Evolutionary conservation across 2,888 invertebrate genomes (phyloP).

Genomic region (Rhagonycha fulva): DNA sequence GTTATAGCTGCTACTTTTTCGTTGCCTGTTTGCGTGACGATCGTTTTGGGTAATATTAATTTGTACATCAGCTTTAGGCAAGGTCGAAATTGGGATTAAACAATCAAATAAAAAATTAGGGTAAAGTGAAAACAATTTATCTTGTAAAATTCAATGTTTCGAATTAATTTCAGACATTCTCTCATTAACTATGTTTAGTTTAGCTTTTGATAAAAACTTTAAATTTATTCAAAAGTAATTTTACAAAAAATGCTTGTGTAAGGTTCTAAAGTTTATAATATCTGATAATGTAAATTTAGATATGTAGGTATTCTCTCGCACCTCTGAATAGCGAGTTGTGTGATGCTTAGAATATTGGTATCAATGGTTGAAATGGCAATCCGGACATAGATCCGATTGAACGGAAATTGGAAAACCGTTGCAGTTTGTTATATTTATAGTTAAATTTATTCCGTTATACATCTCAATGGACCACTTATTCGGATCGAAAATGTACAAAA

Average conservation of each 20-base stretch:
- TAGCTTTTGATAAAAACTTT: not conserved
- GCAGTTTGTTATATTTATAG: conserved; percentile 41
- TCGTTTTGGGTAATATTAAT: conserved; percentile 38
- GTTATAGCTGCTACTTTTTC: conserved; percentile 41
- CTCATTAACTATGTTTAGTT: not conserved
- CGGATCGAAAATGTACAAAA: conserved; percentile 38
- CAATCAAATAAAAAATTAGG: conserved; percentile 30
- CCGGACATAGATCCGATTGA: conserved; percentile 39
- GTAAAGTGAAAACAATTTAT: conserved; percentile 28
- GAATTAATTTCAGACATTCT: not conserved
- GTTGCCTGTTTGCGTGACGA: conserved; percentile 48
- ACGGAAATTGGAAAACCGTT: conserved; percentile 41
- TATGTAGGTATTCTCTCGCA: conserved; percentile 33
- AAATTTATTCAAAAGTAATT: not conserved
- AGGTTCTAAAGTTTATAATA: not conserved
- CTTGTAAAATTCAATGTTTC: conserved; percentile 1
- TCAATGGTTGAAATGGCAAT: conserved; percentile 39
- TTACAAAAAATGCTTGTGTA: not conserved
- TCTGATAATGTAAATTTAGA: not conserved
- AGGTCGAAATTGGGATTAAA: conserved; percentile 21
- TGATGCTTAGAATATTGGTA: conserved; percentile 39
- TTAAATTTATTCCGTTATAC: conserved; percentile 36
- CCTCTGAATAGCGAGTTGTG: conserved; percentile 39
- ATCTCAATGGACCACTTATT: conserved; percentile 34
- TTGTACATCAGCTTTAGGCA: conserved; percentile 22